phyloP scores from a whole-genome alignment of 2,797 vertebrate species.

The Spinibarbus caldwelli region DNA sequence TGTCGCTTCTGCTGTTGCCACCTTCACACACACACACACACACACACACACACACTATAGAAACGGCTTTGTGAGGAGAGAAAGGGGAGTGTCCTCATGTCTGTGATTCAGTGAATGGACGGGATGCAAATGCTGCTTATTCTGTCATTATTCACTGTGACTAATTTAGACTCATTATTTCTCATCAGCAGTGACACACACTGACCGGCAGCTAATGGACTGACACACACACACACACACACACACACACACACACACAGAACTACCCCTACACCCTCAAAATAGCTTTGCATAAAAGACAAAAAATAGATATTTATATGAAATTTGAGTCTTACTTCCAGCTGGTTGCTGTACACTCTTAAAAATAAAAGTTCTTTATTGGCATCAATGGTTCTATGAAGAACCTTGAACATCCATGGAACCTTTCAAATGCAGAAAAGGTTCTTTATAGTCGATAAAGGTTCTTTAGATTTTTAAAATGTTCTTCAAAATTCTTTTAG shows the following conservation, averaged over 20 bases:
- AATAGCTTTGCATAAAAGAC: slow-evolving; percentile 17
- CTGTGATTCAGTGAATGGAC: slow-evolving; percentile 58
- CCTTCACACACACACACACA: slow-evolving; percentile 21
- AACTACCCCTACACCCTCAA: not conserved
- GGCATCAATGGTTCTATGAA: too few relatives aligned
- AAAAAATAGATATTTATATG: not conserved
- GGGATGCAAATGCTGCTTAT: slow-evolving; percentile 63
- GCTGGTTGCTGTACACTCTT: not conserved
- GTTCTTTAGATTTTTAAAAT: too few relatives aligned
- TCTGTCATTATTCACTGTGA: slow-evolving; percentile 74
- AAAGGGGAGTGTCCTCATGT: slow-evolving; percentile 30
- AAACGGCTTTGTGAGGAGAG: slow-evolving; percentile 15
- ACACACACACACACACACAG: not conserved
- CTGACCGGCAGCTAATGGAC: slow-evolving; percentile 74
- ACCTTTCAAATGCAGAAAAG: too few relatives aligned
- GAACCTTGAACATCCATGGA: too few relatives aligned
- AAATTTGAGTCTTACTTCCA: not conserved
- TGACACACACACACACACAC: slow-evolving; percentile 59
- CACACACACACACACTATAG: slow-evolving; percentile 22
- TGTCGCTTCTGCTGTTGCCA: not conserved
- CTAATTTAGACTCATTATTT: slow-evolving; percentile 79
- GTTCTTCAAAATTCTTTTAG: too few relatives aligned
- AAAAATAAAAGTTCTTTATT: too few relatives aligned
- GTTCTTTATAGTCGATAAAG: too few relatives aligned
- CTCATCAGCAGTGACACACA: slow-evolving; percentile 80